These are phyloP conservation scores for Ichneumoninae sp. DNA, from an alignment of 2,888 invertebrate species.

Conservation along the genomic window DNA sequence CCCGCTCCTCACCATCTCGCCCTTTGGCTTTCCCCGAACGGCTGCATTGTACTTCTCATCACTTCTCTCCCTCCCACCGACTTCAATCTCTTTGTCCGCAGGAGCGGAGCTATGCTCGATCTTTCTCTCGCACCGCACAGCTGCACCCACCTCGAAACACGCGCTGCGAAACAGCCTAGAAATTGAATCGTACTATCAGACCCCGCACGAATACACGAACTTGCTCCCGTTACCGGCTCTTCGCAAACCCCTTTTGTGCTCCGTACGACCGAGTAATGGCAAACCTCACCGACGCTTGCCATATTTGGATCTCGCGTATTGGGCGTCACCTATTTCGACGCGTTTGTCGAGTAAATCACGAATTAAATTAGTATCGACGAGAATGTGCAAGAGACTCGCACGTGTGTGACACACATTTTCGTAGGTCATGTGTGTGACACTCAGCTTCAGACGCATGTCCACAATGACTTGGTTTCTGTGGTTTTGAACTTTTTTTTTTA, in stretches of 20 bases:
- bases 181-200: slow-evolving; percentile 75
- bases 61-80: slow-evolving; percentile 37
- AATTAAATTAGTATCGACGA: no score
- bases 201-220: slow-evolving; percentile 64
- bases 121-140: slow-evolving; percentile 47
- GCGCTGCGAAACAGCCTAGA: slow-evolving; percentile 60
- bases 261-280: slow-evolving; percentile 7
- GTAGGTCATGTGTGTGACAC: no score
- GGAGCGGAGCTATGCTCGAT: slow-evolving; percentile 32
- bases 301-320: neutral
- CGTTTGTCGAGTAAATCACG: neutral
- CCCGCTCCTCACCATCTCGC: slow-evolving; percentile 35
- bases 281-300: slow-evolving; percentile 1
- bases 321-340: neutral
- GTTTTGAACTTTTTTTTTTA: no score
- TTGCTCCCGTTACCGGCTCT: slow-evolving; percentile 41
- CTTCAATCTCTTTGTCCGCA: slow-evolving; percentile 39
- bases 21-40: slow-evolving; percentile 54
- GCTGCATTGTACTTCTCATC: slow-evolving; percentile 27
- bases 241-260: slow-evolving; percentile 26
- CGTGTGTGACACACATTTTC: no score
- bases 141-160: slow-evolving; percentile 56
- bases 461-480: no score
- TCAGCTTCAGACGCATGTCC: no score
- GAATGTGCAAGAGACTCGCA: no score